These are phyloP conservation scores for Coranthus polyacanthus DNA, from an alignment of 2,797 vertebrate genomes.

Conservation along the genomic window DNA sequence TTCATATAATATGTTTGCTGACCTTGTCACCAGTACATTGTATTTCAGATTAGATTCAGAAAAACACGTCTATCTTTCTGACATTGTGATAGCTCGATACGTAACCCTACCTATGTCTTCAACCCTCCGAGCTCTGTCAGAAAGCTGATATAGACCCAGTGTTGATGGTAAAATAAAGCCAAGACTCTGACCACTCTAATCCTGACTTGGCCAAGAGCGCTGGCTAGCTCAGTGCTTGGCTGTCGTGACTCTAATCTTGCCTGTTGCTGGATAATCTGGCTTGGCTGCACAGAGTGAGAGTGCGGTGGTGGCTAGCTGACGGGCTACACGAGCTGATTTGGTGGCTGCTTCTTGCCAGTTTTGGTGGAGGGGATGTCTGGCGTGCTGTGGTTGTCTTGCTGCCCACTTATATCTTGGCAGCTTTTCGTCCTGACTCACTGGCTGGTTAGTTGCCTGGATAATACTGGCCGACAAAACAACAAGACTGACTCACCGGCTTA, in stretches of 20 bases:
- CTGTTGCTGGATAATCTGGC: conserved; percentile 41
- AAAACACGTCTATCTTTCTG: too few relatives aligned
- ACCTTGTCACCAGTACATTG: too few relatives aligned
- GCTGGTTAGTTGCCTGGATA: conserved; percentile 58
- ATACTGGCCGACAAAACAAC: conserved; percentile 36
- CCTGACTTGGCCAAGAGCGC: conserved; percentile 26
- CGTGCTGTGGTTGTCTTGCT: conserved; percentile 25
- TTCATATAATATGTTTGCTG: too few relatives aligned
- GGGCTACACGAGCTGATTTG: conserved; percentile 47
- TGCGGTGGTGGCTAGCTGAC: conserved; percentile 35
- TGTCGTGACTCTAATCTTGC: conserved; percentile 47
- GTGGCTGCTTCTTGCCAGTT: conserved; percentile 36
- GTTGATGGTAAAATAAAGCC: conserved; percentile 47
- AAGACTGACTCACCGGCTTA: conserved; percentile 59
- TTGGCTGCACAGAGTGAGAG: conserved; percentile 37
- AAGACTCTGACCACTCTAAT: conserved; percentile 47
- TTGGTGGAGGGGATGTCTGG: conserved; percentile 42
- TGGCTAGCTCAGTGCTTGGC: conserved; percentile 40
- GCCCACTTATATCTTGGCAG: conserved; percentile 56
- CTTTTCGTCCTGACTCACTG: conserved; percentile 47
- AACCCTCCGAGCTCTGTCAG: conserved; percentile 10
- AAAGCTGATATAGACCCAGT: conserved; percentile 27
- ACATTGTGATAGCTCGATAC: background rate
- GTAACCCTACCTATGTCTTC: too few relatives aligned
- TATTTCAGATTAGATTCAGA: too few relatives aligned